A percentile compares a stretch with the other conserved stretches of the same genome.
Conservation (phyloP, 2,797 vertebrate genomes). For the Leucoraja ocellata region DNA sequence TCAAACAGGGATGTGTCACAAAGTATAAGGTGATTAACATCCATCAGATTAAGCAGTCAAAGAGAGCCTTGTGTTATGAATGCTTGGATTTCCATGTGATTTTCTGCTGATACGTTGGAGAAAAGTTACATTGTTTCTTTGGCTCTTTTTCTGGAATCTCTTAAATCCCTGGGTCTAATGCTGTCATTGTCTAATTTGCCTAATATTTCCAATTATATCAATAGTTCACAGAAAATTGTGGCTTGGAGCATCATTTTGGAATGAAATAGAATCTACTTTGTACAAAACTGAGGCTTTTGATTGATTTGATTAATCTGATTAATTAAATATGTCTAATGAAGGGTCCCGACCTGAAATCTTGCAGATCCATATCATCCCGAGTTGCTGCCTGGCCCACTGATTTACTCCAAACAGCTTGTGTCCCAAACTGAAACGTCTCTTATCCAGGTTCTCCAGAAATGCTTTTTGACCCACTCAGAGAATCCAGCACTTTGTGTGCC, state of each 20-base stretch:
- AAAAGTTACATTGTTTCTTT: neutral
- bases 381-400: too few relatives aligned
- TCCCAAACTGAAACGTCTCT: too few relatives aligned
- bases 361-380: too few relatives aligned
- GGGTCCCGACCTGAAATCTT: too few relatives aligned
- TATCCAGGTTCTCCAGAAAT: too few relatives aligned
- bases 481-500: too few relatives aligned
- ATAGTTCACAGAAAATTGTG: too few relatives aligned
- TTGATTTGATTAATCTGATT: too few relatives aligned
- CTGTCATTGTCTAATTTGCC: neutral
- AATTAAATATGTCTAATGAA: too few relatives aligned
- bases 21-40: neutral
- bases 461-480: too few relatives aligned
- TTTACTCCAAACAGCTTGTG: too few relatives aligned
- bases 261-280: neutral
- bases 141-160: neutral
- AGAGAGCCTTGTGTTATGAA: neutral
- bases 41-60: slow-evolving; percentile 8
- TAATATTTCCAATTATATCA: too few relatives aligned
- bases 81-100: neutral
- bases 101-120: neutral
- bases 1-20: neutral
- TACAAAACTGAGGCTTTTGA: neutral
- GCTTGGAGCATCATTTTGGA: neutral
- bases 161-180: neutral